These are phyloP conservation scores for Oriolus oriolus DNA, from an alignment of 2,113 vertebrate species.

Conservation along the genomic window DNA sequence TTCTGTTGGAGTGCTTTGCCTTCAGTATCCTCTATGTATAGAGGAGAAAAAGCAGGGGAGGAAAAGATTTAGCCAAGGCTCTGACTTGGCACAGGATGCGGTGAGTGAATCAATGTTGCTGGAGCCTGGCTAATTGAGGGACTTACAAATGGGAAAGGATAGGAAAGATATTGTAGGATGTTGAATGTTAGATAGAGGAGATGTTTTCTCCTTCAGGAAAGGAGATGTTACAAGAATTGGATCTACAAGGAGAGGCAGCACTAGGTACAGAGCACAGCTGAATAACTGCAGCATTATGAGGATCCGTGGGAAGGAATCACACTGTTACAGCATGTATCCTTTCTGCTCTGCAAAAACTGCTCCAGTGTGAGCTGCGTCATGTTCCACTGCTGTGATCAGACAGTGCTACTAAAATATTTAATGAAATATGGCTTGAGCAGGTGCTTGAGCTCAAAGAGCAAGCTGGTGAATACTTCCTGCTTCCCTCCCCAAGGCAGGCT, in stretches of 20 bases:
- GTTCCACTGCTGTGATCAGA: background rate
- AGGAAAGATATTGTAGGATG: background rate
- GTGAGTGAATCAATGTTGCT: background rate
- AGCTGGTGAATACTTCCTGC: background rate
- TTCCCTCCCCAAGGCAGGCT: background rate
- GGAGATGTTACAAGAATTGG: background rate
- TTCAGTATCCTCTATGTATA: background rate
- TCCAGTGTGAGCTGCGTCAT: background rate
- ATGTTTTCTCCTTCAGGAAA: background rate
- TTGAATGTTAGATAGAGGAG: background rate
- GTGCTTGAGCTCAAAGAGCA: background rate
- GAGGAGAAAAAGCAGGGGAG: background rate
- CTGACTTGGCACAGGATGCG: background rate
- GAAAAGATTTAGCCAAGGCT: background rate
- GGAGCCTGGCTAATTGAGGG: background rate
- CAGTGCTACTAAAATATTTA: constrained; percentile 11
- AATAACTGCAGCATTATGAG: background rate
- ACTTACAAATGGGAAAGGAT: background rate
- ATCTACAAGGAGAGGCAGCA: background rate
- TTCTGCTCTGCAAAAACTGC: background rate
- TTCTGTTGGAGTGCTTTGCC: background rate
- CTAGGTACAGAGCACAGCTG: background rate
- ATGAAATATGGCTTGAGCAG: background rate
- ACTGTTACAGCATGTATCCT: background rate
- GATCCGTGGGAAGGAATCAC: background rate